Conservation (phyloP, 53 echinoderm and acorn worm species). For the Echinometra lucunter region DNA sequence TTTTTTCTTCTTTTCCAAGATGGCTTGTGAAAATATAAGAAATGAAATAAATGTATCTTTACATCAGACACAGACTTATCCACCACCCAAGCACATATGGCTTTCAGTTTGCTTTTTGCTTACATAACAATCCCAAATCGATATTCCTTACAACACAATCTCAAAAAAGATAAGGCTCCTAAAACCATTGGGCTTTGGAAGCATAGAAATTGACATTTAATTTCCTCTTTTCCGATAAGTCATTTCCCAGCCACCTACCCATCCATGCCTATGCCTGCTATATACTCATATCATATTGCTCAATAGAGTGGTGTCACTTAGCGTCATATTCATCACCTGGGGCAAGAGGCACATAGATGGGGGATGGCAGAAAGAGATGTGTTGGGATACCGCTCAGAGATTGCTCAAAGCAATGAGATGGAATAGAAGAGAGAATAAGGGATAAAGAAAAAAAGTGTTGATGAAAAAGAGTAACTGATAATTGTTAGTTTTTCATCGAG, state of each 20-base stretch:
- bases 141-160: background rate
- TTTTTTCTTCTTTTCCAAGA: too few relatives aligned
- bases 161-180: background rate
- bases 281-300: slow-evolving; percentile 44
- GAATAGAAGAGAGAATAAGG: background rate
- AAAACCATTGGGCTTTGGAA: background rate
- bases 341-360: slow-evolving; percentile 41
- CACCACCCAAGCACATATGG: too few relatives aligned
- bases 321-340: slow-evolving; percentile 40
- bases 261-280: background rate
- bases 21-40: too few relatives aligned
- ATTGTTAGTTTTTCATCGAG: background rate
- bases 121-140: background rate
- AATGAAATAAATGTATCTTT: too few relatives aligned
- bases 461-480: background rate
- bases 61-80: too few relatives aligned
- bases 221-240: slow-evolving; percentile 40
- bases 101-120: background rate
- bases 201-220: slow-evolving; percentile 39
- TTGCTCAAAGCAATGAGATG: background rate
- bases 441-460: background rate
- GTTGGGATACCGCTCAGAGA: slow-evolving; percentile 6
- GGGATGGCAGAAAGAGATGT: slow-evolving; percentile 24
- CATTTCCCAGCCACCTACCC: slow-evolving; percentile 6
- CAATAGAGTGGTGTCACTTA: slow-evolving; percentile 53